A percentile compares a stretch with the other conserved stretches of the same genome.
phyloP scores from a whole-genome alignment of 2,888 invertebrate genomes.

The Trachelus tabidus region DNA sequence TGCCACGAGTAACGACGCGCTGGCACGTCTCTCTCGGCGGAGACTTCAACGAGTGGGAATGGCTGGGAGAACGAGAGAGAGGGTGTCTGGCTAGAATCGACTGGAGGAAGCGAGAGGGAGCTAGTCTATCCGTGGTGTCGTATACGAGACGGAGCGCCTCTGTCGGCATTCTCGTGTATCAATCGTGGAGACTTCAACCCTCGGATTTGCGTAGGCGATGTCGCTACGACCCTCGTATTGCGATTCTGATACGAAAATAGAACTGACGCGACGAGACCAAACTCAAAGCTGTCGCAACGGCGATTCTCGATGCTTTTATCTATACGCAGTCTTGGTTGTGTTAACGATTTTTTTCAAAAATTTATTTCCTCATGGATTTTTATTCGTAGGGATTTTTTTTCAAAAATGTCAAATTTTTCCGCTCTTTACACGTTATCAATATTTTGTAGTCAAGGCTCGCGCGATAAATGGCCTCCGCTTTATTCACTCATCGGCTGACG shows the following conservation, averaged over 20 bases:
- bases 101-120: neutral
- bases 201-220: neutral
- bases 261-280: neutral
- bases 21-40: constrained; percentile 23
- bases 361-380: neutral
- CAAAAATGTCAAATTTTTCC: neutral
- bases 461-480: neutral
- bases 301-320: neutral
- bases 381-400: neutral
- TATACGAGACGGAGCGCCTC: neutral
- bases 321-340: neutral
- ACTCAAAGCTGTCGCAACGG: neutral
- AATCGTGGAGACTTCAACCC: neutral
- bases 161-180: neutral
- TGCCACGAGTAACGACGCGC: constrained; percentile 8
- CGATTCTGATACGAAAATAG: neutral
- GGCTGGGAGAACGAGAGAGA: neutral
- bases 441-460: neutral
- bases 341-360: neutral
- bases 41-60: constrained; percentile 37
- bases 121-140: neutral
- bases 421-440: neutral
- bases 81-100: neutral
- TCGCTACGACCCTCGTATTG: neutral
- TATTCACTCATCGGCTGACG: neutral